Evolutionary conservation across 2,888 invertebrate genomes (phyloP), one percentile per base, ranked within the genome.

Genomic region (Gymnoscelis rufifasciata): DNA sequence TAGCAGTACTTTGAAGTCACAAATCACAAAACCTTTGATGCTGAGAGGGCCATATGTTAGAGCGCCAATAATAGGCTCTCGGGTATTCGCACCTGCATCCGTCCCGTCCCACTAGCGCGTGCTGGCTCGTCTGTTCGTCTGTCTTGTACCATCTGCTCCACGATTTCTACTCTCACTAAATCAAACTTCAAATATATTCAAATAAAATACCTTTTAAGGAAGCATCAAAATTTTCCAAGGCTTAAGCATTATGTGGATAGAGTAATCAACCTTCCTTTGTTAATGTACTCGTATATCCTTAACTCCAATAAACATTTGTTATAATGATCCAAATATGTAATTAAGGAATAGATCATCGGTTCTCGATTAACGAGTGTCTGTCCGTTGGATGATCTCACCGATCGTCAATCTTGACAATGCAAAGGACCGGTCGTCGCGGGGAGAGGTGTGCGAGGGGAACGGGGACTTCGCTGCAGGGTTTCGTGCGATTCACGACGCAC

Each of bases 381-480:
- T 73, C 72, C 69, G 66, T 69, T 71, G 86, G 19, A 83, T 87
- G 86, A 87, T 86, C 87, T 86, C 86, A 87, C 78, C 81, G 75
- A 70, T 78, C 74, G 79, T 82, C 81, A 82, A 83, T 83, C 81
- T 83, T 83, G 82, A 84, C 87, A 87, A 86, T 84, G 83, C 84
- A 77, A 78, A 82, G 83, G 83, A 83, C 83, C 82, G 83, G 84
- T 83, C 73, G 75, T 53, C 54, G 71, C 59, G 82, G 66, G 76
- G 73, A 52, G 69, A 58, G 76, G 71, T 53, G 62, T 50, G 70
- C 57, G 73, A 60, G 69, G 74, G 70, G 78, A 19, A 70, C 68
- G 71, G 74, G 72, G 68, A 68, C 72, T 69, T 66, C 69, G 56
- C 65, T 74, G 80, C 80, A 78, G 79, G 83, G 81, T 75, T 78